Evolutionary conservation across 2,888 invertebrate genomes (phyloP), one percentile per base, ranked within the genome.

Genomic region (Hydroisotoma schaefferi): DNA sequence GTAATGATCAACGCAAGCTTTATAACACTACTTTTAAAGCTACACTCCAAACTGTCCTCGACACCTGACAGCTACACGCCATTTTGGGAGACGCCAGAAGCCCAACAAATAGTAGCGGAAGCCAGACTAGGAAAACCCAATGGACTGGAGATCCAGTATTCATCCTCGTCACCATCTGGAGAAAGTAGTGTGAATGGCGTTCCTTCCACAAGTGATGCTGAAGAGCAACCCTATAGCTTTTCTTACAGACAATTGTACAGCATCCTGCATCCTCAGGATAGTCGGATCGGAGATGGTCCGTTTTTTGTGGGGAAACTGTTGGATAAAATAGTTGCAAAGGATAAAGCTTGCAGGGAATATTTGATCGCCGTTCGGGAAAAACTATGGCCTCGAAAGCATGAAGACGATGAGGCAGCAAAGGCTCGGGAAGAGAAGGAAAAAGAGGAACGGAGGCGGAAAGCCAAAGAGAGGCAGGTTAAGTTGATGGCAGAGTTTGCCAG

Each of bases 401-500:
- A 89, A 76, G 82, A 85, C 12, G 88, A 89, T 76, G 88, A 88
- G 74, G 88, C 88, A 74, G 86, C 86, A 48, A 77, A 71, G 65
- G 77, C 80, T 58, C 78, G 83, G 55, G 87, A 87, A 73, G 83
- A 83, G 2, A 81, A 84, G 57, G 91, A 92, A 74, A 84, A 87
- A 67, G 90, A 90, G 73, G 91, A 91, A 74, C 83, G 90, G n/a
- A 83, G 90, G 27, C 83, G 87, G 28, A 82, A 87, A 67, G 93
- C 93, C 0, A 87, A 88, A 72, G 94, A 94, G 74, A 82, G 95
- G 1, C 94, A 95, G 75, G 86, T 90, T 74, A 90, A 90, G 75
- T 78, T 97, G 70, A 92, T 97, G 90, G 89, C 87, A 29, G 92
- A 95, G 76, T 94, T 95, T 80, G 92, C 91, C 8, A 85, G 86